Base-by-base conservation (phyloP, 2,888 invertebrate species). In the Catocala sponsa region DNA sequence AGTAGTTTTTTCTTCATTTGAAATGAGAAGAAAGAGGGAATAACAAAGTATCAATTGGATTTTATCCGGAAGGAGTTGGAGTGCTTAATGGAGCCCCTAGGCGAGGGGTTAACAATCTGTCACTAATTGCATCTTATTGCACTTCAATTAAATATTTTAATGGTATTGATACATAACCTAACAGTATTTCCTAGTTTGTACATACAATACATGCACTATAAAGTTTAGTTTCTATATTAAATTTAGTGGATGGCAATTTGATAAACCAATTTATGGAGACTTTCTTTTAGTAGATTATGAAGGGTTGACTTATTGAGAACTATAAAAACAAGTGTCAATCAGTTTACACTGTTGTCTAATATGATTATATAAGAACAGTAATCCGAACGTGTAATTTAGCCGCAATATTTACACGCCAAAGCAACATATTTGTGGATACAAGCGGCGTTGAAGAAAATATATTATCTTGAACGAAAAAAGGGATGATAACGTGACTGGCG, bases 401-500 rank as follows among this genome's bases (percentile, higher is more conserved):
- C 15, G 9, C 9, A 47, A 9, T 25, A 13, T 47, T 44, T 12
- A 38, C 35, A 38, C 9, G 9, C 7, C 35, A 7, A 6, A 38
- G 9, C 35, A 38, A 46, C 46, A 46, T 44, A 44, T 46, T 15
- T 10, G 70, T 63, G 63, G 55, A 12, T 58, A 70, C 64, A 69
- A 47, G 53, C 63, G 59, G 64, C 59, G 63, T 80, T 65, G 70
- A 74, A 82, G 76, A 81, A 82, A 84, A 86, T 86, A 83, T 85
- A 86, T 84, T 83, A 82, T 82, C 81, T 84, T 80, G 79, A 78
- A 70, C 71, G 76, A 85, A 83, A 86, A 85, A 83, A 62, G 80
- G 82, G 81, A 86, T 83, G 85, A 86, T 88, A 87, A 84, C 86
- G 86, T 88, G 88, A 89, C 86, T 87, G 74, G 79, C 78, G 81